phyloP scores from a whole-genome alignment of 37 sponge, comb jelly and placozoan species.

The Theonella swinhoei region DNA sequence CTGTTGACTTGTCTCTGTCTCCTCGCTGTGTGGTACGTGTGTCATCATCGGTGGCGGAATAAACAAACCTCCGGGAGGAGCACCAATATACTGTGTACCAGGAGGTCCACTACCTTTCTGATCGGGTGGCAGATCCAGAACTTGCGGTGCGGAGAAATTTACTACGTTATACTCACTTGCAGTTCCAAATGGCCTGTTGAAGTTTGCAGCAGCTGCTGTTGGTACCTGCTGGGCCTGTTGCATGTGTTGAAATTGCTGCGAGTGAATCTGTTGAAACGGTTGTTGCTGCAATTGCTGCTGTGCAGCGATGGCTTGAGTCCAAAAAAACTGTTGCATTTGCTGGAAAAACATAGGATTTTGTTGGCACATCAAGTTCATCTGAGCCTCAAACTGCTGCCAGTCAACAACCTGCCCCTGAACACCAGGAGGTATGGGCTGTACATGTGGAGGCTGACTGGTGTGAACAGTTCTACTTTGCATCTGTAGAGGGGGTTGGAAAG shows the following conservation, averaged over 20 bases:
- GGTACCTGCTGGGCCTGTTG: not conserved
- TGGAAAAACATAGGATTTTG: not conserved
- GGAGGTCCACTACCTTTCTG: too few species aligned
- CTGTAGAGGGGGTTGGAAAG: too few species aligned
- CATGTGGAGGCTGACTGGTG: not conserved
- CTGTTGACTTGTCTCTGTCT: not conserved
- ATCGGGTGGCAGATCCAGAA: too few species aligned
- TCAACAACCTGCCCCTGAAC: too few species aligned
- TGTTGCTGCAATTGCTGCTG: not conserved
- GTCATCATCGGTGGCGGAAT: slow-evolving; percentile 23
- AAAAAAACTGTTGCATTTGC: not conserved
- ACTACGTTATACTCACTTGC: not conserved
- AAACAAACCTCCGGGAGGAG: slow-evolving; percentile 45
- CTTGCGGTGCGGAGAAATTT: not conserved
- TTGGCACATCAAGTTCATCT: not conserved
- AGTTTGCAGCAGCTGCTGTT: not conserved
- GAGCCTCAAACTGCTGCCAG: not conserved
- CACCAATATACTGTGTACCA: not conserved
- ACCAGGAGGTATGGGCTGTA: too few species aligned
- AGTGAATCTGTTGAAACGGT: not conserved
- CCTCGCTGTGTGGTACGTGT: not conserved
- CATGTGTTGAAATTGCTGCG: not conserved
- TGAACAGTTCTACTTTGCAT: too few species aligned
- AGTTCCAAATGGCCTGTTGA: not conserved
- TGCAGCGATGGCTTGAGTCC: not conserved